Base-by-base conservation (phyloP, 2,797 vertebrate species). In the Acanthurus leucopareius region DNA sequence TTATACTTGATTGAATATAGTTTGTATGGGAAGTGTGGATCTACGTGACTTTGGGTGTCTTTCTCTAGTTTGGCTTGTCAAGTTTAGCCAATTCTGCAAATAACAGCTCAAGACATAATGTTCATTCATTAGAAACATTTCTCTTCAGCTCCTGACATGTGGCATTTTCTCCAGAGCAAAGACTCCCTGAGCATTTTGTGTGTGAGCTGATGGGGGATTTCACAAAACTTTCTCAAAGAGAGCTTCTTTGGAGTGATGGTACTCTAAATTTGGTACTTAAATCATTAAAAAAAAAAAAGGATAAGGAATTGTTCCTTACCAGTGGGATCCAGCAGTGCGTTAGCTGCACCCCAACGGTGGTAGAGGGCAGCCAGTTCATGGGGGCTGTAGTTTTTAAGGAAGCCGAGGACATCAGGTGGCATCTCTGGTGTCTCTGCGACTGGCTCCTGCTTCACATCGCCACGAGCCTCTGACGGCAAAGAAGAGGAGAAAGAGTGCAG, bases 321-420 rank as follows among this genome's bases (percentile, higher is more conserved):
- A 93, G 95, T 87, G 22, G 96, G 96, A 89, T 97, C 97, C 77
- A 96, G 63, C 76, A 96, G 88, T 5, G 96, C 93, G 62, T 94
- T 95, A 85, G 94, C 92, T 40, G 96, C 94, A 40, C 97, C 95
- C 94, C 97, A 98, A 93, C 96, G 96, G 86, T 97, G 97, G 94
- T 97, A 98, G 64, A 98, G 92, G 0, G 96, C 92, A 42, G 97
- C 96, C 59, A 98, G 92, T 86, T 98, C 97, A 83, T 97, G 96
- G 86, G 97, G 96, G 94, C 96, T 97, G 95, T 97, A 97, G 32
- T 96, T 97, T 92, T 97, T 97, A 59, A 98, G 96, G 88, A 97
- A 95, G 90, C 92, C 93, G 72, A 98, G 94, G 90, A 97, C 83
- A 72, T 97, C 97, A 69, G 94, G 61, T 69, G 88, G 93, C 82